Evolutionary conservation across 1,140 invertebrate species (phyloP), one percentile per base, ranked within the genome.

Genomic region (Aradophagus sp.): DNA sequence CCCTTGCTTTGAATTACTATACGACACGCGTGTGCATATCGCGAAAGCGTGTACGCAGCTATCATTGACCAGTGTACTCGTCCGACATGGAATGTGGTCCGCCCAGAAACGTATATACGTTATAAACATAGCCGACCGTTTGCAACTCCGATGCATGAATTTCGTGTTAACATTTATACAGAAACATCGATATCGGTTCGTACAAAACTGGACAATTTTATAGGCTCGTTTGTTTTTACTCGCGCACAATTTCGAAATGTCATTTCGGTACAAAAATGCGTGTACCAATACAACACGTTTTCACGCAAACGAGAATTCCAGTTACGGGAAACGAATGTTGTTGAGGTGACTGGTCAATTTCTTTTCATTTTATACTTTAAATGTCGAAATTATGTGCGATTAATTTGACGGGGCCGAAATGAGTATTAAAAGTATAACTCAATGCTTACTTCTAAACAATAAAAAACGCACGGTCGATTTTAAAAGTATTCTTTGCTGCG

Each of bases 81-180:
- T 80, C 73, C 71, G 73, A 82, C 78, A 76, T 82, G 82, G 82
- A 84, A 84, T 84, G 82, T 82, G 80, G 82, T 84, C 82, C 75
- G 81, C 69, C 62, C 69, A 66, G 69, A 73, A 68, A 73, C 59
- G 61, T 48, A 72, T 73, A 73, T 62, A 67, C 69, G 59, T 58
- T 50, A 73, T 73, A 73, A 73, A 73, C 69, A 41, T 52, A 73
- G 38, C 26, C 50, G 23, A 20, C 31, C 32, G 59, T 67, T 66
- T 65, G 38, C 56, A 50, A 52, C 52, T 42, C 52, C 3, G 41
- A 61, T 63, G 44, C 52, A 58, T 68, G 53, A 32, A 67, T 67
- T 67, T 66, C 53, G 26, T 29, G 34, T 53, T 59, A 63, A 58
- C 44, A 56, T 70, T 58, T 58, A 42, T 47, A n/a, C 58, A 36